Evolutionary conservation across 2,113 vertebrate genomes (phyloP), one percentile per base, ranked within the genome.

Genomic region (Sceloporus undulatus): DNA sequence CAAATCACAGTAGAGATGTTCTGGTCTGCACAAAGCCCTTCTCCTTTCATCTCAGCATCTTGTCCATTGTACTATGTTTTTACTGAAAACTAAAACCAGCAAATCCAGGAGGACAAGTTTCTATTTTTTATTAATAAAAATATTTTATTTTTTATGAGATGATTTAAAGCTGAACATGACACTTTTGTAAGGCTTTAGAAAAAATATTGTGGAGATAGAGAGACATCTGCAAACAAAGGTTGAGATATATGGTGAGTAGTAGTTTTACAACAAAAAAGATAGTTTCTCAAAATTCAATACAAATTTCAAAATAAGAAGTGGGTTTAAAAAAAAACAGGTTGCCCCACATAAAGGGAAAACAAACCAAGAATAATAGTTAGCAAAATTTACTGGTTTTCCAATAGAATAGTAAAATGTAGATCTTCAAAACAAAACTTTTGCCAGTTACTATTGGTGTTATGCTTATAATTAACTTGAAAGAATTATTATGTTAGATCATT

Each of bases 361-460:
- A 93, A 89, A 89, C 73, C 66, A 0, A 0, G 1, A 91, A 56
- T 2, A 6, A 56, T 87, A 85, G 87, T 90, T 87, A 71, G 13
- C 66, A 79, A 52, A 86, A 18, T 79, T 19, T 6, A n/a, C 42
- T 92, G 89, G 82, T 91, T 90, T 92, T 87, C 89, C 88, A 91
- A 87, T 48, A 91, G 84, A 88, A 73, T 68, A 86, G 54, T 85
- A 91, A 85, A 91, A 93, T 91, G 85, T 85, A 85, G 87, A 92
- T 87, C 77, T 78, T 91, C 80, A 87, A 90, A 86, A 34, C 77
- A 87, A 93, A 92, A 90, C 85, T 92, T 92, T 83, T 94, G 87
- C 82, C 79, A 14, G 86, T 88, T 93, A 71, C 74, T 48, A 80
- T 85, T 74, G 75, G 14, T 68, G 85, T 84, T 34, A 48, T 13